Conservation (phyloP, 2,113 vertebrate genomes). For the Eudyptes chrysolophus region DNA sequence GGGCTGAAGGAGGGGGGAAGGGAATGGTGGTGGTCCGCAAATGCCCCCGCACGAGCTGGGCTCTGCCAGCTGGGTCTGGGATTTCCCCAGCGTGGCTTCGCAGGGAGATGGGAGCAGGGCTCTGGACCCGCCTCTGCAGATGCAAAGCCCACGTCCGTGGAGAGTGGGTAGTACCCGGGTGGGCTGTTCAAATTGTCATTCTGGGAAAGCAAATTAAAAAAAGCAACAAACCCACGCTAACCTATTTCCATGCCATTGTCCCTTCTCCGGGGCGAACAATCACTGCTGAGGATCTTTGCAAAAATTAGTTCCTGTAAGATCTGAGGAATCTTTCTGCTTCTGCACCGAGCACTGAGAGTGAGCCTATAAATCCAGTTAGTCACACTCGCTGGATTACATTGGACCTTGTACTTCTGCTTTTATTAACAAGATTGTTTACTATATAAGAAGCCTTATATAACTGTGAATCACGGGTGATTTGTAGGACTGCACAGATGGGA, state of each 20-base stretch:
- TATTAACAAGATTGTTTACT: slow-evolving; percentile 59
- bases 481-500: not conserved
- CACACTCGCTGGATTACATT: slow-evolving; percentile 36
- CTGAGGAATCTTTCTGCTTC: slow-evolving; percentile 6
- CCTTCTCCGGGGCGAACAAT: not conserved
- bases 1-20: not conserved
- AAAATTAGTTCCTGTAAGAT: not conserved
- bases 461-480: not conserved
- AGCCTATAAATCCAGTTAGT: slow-evolving; percentile 56
- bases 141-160: not conserved
- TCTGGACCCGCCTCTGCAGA: fast-evolving
- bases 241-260: not conserved
- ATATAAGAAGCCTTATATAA: slow-evolving; percentile 52
- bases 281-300: not conserved
- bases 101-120: not conserved
- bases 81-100: fast-evolving
- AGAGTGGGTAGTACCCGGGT: fast-evolving
- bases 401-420: slow-evolving; percentile 38
- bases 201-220: not conserved
- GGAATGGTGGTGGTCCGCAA: fast-evolving
- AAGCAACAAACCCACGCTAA: fast-evolving
- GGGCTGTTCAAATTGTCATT: not conserved
- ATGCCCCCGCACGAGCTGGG: fast-evolving
- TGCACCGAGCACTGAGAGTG: not conserved
- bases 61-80: not conserved